Conservation (phyloP, 2,888 invertebrate genomes). For the Hydroisotoma schaefferi region DNA sequence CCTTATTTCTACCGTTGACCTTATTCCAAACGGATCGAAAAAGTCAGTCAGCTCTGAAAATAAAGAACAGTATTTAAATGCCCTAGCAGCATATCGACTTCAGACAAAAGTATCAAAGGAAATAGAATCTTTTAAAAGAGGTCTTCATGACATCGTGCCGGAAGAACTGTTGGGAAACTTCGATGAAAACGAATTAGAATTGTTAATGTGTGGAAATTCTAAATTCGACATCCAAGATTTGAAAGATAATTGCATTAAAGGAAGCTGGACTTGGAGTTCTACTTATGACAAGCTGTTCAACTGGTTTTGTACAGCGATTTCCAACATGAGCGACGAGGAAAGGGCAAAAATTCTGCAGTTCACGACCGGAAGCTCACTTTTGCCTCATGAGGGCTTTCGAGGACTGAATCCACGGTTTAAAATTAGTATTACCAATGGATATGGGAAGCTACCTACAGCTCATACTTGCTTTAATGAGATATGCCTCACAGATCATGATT, state of each 20-base stretch:
- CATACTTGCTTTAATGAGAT: constrained; percentile 64
- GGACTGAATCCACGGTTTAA: constrained; percentile 88
- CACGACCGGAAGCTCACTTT: constrained; percentile 85
- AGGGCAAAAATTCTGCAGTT: constrained; percentile 88
- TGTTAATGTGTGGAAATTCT: constrained; percentile 87
- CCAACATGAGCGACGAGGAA: constrained; percentile 83
- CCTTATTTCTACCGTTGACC: constrained; percentile 57
- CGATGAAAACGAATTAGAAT: constrained; percentile 92
- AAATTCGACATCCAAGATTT: constrained; percentile 86
- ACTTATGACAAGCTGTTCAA: constrained; percentile 63
- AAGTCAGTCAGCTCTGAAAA: constrained; percentile 68
- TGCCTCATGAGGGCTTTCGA: constrained; percentile 84
- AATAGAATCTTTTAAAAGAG: constrained; percentile 81
- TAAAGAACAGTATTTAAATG: constrained; percentile 79
- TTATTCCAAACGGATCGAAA: constrained; percentile 76
- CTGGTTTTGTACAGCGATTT: constrained; percentile 86
- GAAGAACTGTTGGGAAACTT: constrained; percentile 89
- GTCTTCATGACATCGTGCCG: constrained; percentile 84
- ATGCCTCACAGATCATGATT: constrained; percentile 31
- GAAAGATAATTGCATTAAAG: constrained; percentile 67
- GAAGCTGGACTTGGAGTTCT: neutral
- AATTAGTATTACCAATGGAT: constrained; percentile 81
- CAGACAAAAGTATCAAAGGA: constrained; percentile 76
- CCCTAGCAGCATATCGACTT: constrained; percentile 81
- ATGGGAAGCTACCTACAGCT: constrained; percentile 85